Conservation (phyloP, 2,888 invertebrate genomes). For the Platerodrilus igneus region DNA sequence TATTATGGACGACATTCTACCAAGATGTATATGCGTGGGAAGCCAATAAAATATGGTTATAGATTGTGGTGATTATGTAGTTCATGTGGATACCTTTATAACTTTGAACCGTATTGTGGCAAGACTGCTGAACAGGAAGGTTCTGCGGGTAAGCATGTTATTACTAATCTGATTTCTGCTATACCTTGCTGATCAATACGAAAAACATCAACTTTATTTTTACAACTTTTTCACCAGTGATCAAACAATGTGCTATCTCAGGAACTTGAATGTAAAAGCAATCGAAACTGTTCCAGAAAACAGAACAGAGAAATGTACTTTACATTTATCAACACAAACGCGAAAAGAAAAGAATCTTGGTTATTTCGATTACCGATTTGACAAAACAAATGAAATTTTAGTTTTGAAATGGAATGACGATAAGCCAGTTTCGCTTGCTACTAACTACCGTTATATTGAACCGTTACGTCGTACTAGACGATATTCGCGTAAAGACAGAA, state of each 20-base stretch:
- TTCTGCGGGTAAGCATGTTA: conserved; percentile 10
- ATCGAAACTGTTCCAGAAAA: conserved; percentile 17
- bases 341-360: conserved; percentile 18
- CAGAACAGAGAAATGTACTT: conserved; percentile 13
- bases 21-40: conserved; percentile 16
- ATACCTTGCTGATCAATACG: conserved; percentile 14
- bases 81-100: conserved; percentile 13
- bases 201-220: conserved; percentile 18
- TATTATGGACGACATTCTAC: conserved; percentile 10
- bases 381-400: conserved; percentile 13
- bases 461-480: conserved; percentile 12
- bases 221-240: conserved; percentile 17
- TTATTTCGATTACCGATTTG: conserved; percentile 18
- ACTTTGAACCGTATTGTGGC: conserved; percentile 15
- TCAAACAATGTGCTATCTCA: conserved; percentile 8
- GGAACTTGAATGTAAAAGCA: conserved; percentile 14
- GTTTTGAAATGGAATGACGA: conserved; percentile 17
- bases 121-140: conserved; percentile 12
- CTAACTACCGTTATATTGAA: conserved; percentile 13
- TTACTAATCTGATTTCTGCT: conserved; percentile 9
- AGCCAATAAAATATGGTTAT: conserved; percentile 20
- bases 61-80: conserved; percentile 19
- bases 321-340: conserved; percentile 10
- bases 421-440: conserved; percentile 9
- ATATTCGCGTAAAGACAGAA: conserved; percentile 10